Evolutionary conservation across 2,113 vertebrate genomes (phyloP).

Genomic region (Takifugu bimaculatus): DNA sequence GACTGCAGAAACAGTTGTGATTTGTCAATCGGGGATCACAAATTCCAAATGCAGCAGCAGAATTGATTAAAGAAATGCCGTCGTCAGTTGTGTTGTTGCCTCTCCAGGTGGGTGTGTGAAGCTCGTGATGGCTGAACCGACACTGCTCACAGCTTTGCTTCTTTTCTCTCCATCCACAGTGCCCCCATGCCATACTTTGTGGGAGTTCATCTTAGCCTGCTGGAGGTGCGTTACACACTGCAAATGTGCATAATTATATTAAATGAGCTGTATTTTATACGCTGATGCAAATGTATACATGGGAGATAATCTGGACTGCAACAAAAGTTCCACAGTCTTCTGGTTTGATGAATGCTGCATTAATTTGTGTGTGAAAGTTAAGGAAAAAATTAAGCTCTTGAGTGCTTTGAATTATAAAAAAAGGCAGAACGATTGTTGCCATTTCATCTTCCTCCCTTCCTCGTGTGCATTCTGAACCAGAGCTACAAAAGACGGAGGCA

Average conservation of each 20-base stretch:
- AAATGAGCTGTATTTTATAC: not conserved
- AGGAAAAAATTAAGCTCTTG: conserved; percentile 1
- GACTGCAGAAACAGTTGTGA: not conserved
- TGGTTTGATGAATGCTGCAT: conserved; percentile 1
- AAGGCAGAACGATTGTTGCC: conserved; percentile 26
- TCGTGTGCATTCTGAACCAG: conserved; percentile 34
- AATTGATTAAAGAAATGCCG: not conserved
- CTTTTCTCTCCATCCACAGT: conserved; percentile 70
- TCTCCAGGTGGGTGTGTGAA: conserved; percentile 1
- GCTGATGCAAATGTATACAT: conserved; percentile 7
- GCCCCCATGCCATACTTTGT: conserved; percentile 98
- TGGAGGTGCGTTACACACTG: conserved; percentile 82
- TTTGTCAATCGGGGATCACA: not conserved
- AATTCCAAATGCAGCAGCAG: not conserved
- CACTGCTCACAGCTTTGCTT: conserved; percentile 31
- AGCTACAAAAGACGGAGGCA: conserved; percentile 49
- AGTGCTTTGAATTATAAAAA: conserved; percentile 32
- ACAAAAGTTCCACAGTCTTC: not conserved
- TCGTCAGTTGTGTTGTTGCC: not conserved
- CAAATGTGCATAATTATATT: conserved; percentile 16
- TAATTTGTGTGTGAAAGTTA: conserved; percentile 19
- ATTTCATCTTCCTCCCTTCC: conserved; percentile 30
- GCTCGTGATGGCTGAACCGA: not conserved
- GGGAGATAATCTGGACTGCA: no score
- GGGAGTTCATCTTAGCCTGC: conserved; percentile 93